Percentiles rank a stretch among this genome's conserved stretches.
phyloP scores from a whole-genome alignment of 2,797 vertebrate species.

The Anguilla megastoma region DNA sequence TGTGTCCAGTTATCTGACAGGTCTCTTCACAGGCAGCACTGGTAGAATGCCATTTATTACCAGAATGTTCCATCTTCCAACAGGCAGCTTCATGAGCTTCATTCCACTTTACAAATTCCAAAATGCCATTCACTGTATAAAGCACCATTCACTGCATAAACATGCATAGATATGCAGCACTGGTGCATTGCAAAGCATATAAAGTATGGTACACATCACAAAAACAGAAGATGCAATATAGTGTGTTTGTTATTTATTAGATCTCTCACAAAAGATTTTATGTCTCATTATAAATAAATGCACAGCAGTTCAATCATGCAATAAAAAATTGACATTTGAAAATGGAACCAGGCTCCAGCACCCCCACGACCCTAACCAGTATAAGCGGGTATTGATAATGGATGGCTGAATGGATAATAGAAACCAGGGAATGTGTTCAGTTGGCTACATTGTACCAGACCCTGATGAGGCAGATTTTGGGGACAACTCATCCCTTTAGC shows the following conservation, averaged over 20 bases:
- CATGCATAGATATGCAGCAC: not conserved
- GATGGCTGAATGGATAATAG: too few species aligned
- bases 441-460: not conserved
- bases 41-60: not conserved
- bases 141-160: not conserved
- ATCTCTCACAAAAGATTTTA: not conserved
- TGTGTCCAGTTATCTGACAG: not conserved
- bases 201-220: not conserved
- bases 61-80: too few species aligned
- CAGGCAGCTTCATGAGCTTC: too few species aligned
- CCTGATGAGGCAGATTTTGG: not conserved
- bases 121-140: not conserved
- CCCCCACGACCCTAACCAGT: too few species aligned
- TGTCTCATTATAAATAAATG: not conserved
- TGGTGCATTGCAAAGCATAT: not conserved
- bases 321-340: not conserved
- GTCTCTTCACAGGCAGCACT: not conserved
- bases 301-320: too few species aligned
- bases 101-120: not conserved
- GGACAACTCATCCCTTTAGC: not conserved
- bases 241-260: not conserved
- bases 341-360: not conserved
- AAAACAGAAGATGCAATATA: not conserved
- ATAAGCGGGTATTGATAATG: too few species aligned
- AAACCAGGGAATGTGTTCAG: not conserved